These are phyloP conservation scores for Synergus gifuensis DNA, from an alignment of 2,888 invertebrate genomes.

Conservation along the genomic window DNA sequence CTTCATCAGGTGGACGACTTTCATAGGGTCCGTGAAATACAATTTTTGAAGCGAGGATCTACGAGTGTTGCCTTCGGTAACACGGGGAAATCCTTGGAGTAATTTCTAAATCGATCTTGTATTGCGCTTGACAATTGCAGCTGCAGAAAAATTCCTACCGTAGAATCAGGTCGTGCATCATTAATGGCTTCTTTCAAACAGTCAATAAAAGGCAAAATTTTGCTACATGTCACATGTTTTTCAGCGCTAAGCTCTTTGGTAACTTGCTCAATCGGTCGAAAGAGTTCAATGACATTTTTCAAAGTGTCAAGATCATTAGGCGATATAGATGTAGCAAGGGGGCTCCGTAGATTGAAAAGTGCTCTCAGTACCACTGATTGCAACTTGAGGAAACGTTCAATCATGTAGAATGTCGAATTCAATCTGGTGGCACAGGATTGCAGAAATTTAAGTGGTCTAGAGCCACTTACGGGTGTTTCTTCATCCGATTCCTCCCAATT, in stretches of 20 bases:
- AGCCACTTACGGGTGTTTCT: too few species aligned
- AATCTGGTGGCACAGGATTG: conserved; percentile 42
- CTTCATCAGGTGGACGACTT: too few species aligned
- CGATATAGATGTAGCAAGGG: not conserved
- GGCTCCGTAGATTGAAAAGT: conserved; percentile 35
- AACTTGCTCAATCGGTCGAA: conserved; percentile 31
- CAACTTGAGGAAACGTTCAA: too few species aligned
- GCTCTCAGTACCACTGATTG: conserved; percentile 13
- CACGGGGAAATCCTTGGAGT: not conserved
- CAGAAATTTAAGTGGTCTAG: conserved; percentile 24
- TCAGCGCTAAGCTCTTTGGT: conserved; percentile 13
- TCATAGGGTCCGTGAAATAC: too few species aligned
- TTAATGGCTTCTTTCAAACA: not conserved
- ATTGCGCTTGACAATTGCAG: not conserved
- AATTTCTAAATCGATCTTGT: not conserved
- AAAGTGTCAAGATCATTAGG: conserved; percentile 33
- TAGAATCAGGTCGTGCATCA: not conserved
- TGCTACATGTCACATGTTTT: conserved; percentile 10
- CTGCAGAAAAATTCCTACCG: conserved; percentile 4
- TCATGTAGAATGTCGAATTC: conserved; percentile 46
- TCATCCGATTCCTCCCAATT: too few species aligned
- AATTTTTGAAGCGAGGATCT: conserved; percentile 2
- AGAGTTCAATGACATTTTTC: conserved; percentile 22
- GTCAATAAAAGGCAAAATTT: conserved; percentile 4
- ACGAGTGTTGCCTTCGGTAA: not conserved